Conservation (phyloP, 2,888 invertebrate genomes). For the Chrysolina oricalcia region DNA sequence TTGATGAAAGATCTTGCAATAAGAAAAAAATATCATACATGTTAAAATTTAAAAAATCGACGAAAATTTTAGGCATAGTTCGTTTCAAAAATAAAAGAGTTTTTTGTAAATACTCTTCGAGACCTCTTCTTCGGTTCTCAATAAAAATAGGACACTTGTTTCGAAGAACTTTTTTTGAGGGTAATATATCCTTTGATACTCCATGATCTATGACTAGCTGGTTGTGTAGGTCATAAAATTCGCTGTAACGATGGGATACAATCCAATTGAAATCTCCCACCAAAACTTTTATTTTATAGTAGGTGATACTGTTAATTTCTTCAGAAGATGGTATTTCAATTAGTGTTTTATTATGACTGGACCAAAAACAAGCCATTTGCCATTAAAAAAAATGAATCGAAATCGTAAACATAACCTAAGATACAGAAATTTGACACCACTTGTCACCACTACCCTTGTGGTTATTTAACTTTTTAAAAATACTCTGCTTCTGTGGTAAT, state of each 20-base stretch:
- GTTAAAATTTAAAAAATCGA: constrained; percentile 91
- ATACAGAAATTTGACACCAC: constrained; percentile 1
- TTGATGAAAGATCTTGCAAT: constrained; percentile 86
- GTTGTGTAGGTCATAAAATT: constrained; percentile 91
- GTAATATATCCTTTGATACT: constrained; percentile 88
- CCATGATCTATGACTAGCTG: constrained; percentile 87
- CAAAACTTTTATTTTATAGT: constrained; percentile 82
- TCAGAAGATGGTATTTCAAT: constrained; percentile 80
- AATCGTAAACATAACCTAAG: constrained; percentile 30
- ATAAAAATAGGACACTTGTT: constrained; percentile 92
- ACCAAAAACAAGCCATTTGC: constrained; percentile 84
- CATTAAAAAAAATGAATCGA: constrained; percentile 26
- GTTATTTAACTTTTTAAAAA: too few relatives aligned
- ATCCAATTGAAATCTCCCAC: constrained; percentile 87
- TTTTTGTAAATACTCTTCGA: constrained; percentile 87
- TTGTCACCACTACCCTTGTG: not conserved
- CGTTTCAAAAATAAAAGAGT: constrained; percentile 84
- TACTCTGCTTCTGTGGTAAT: too few relatives aligned
- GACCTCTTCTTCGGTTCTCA: constrained; percentile 84
- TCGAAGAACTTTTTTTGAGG: constrained; percentile 94
- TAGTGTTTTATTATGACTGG: constrained; percentile 78
- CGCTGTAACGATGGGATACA: constrained; percentile 90
- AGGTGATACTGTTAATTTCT: constrained; percentile 80
- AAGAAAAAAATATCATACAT: constrained; percentile 92
- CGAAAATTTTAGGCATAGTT: constrained; percentile 86